Conservation (phyloP, 2,113 vertebrate genomes). For the Neotragus moschatus region DNA sequence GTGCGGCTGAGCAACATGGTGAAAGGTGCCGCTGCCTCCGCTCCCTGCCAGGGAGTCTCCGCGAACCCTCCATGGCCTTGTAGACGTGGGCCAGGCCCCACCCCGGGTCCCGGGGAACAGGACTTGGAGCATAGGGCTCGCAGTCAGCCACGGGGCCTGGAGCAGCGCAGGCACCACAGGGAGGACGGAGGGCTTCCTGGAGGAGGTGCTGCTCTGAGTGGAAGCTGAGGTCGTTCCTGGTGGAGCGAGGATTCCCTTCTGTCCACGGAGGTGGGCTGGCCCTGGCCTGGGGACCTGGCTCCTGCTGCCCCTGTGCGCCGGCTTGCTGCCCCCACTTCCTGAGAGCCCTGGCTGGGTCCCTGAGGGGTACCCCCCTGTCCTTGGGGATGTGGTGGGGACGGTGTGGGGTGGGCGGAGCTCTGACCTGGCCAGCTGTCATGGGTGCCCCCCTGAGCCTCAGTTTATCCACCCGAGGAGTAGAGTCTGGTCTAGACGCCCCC, state of each 20-base stretch:
- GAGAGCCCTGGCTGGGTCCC: not conserved
- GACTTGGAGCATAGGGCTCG: not conserved
- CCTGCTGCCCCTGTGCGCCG: not conserved
- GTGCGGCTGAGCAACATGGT: accelerated
- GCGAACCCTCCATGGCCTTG: accelerated
- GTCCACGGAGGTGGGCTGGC: accelerated
- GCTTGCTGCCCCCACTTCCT: accelerated
- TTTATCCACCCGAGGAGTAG: not conserved
- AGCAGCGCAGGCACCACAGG: not conserved
- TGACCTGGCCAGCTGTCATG: too few relatives aligned
- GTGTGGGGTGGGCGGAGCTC: accelerated
- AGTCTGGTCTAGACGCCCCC: not conserved
- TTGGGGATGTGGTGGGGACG: accelerated
- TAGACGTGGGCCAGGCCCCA: not conserved
- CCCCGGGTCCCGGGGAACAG: not conserved
- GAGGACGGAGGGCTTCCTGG: not conserved
- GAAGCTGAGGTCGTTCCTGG: not conserved
- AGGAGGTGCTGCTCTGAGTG: not conserved
- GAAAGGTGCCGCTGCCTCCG: not conserved
- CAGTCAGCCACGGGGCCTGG: not conserved
- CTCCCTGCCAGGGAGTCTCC: not conserved
- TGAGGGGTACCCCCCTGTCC: not conserved
- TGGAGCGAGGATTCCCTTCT: not conserved
- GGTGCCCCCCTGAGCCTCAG: not conserved
- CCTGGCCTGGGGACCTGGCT: not conserved